phyloP scores from a whole-genome alignment of 1,140 invertebrate genomes.

The Drosophila ananassae region DNA sequence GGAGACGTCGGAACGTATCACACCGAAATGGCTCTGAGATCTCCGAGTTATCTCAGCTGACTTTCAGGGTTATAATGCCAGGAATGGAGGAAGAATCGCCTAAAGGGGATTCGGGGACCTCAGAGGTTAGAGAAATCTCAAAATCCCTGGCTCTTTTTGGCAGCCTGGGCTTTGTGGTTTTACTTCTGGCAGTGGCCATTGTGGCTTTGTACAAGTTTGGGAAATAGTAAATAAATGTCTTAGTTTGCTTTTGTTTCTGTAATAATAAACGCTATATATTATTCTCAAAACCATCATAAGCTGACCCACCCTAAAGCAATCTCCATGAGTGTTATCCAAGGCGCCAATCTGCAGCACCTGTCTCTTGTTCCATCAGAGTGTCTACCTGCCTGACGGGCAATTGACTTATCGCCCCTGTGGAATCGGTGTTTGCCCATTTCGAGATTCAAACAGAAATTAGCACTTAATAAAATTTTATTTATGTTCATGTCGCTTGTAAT shows the following conservation, averaged over 20 bases:
- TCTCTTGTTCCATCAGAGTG: slow-evolving; percentile 7
- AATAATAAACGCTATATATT: too few species aligned
- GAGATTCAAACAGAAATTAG: slow-evolving; percentile 70
- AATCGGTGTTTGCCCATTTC: slow-evolving; percentile 56
- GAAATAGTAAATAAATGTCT: slow-evolving; percentile 26
- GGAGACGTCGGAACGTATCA: slow-evolving; percentile 55
- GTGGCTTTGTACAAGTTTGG: slow-evolving; percentile 57
- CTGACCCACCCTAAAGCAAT: not conserved
- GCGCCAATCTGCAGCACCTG: slow-evolving; percentile 51
- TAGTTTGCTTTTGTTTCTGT: too few species aligned
- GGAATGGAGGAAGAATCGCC: not conserved
- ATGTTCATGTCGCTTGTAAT: slow-evolving; percentile 73
- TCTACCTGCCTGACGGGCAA: slow-evolving; percentile 27
- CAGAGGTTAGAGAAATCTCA: not conserved
- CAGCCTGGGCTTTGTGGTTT: slow-evolving; percentile 62
- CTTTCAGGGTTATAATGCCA: slow-evolving; percentile 69
- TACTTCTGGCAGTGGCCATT: slow-evolving; percentile 56
- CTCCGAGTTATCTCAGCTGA: slow-evolving; percentile 64
- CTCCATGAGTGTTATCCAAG: slow-evolving; percentile 29
- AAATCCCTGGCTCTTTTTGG: slow-evolving; percentile 56
- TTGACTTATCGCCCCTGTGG: slow-evolving; percentile 52
- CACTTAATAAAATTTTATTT: slow-evolving; percentile 78
- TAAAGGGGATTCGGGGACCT: not conserved
- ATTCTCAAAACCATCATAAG: not conserved
- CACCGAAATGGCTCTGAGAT: slow-evolving; percentile 45